Conservation (phyloP, 2,888 invertebrate genomes). For the Eupithecia subumbrata region DNA sequence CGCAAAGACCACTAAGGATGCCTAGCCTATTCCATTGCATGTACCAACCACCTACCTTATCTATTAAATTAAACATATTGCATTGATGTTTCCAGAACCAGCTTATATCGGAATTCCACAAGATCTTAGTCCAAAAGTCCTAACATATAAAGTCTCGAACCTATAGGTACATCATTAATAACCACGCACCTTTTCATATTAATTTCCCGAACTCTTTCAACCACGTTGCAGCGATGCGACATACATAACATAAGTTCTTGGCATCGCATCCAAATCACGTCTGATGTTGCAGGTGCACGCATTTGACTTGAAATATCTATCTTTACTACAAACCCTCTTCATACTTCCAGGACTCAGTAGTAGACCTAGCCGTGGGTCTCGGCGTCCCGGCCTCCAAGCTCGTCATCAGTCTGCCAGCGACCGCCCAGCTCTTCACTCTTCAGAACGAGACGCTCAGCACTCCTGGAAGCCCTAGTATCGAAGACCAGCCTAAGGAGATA, state of each 20-base stretch:
- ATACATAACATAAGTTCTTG: neutral
- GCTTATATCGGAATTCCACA: neutral
- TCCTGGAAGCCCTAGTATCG: constrained; percentile 86
- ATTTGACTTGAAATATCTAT: neutral
- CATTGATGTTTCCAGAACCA: neutral
- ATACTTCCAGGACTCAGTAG: constrained; percentile 86
- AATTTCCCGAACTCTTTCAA: neutral
- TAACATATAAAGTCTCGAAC: neutral
- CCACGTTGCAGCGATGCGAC: too few relatives aligned
- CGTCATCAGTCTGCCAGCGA: constrained; percentile 88
- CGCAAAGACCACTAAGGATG: constrained; percentile 5
- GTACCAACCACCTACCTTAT: too few relatives aligned
- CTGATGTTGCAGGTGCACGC: neutral
- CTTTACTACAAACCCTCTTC: neutral
- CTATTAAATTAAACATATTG: neutral
- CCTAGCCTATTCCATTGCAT: neutral
- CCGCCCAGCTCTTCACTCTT: constrained; percentile 87
- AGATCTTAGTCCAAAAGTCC: neutral
- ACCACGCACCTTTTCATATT: neutral
- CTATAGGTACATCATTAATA: neutral
- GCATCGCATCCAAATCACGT: neutral
- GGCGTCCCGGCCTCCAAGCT: constrained; percentile 89
- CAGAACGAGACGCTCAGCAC: constrained; percentile 86
- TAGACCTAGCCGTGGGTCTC: constrained; percentile 88
- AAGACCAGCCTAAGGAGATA: constrained; percentile 81